Evolutionary conservation across 2,888 invertebrate species (phyloP), one percentile per base, ranked within the genome.

Genomic region (Graphium colonna): DNA sequence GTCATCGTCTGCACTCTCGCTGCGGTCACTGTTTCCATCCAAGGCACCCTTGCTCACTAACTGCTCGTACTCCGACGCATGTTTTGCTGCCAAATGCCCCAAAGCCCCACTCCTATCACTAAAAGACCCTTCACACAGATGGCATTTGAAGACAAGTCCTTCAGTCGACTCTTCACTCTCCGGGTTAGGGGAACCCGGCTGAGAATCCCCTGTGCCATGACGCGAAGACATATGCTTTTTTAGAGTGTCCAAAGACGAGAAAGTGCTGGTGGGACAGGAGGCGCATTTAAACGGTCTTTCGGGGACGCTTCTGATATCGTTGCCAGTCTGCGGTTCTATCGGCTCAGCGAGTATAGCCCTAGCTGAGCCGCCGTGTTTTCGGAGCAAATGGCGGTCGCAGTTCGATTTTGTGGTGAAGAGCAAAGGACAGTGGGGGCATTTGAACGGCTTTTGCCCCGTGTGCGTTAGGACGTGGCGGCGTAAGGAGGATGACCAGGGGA

Each of bases 351-450:
- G 71, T 62, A 90, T 77, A 62, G 92, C 71, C 70, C 85, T 64
- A 33, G 90, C 81, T 51, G 90, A 78, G 55, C 90, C 79, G 39
- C 90, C 89, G 73, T 98, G 98, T 71, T 98, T 98, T 33, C 98
- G 91, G 49, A 97, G 83, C 55, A 98, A 85, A 77, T 98, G 98
- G 9, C 98, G 95, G 73, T 98, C 98, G 77, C 98, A 97, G 82
- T 98, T 98, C 7, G 98, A 98, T 77, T 98, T 98, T 0, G 98
- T 98, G 31, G 98, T 98, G 79, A 98, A 98, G 0, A 97, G 93
- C 7, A 98, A 91, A 0, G 96, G 95, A 75, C 98, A 98, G 70
- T 96, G 95, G 0, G 96, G 95, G 79, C 98, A 98, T 73, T 97
- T 97, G 89, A 95, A 98, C 0, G 98, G 98, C 73, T 98, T 98